These are phyloP conservation scores for Heterotis niloticus DNA, from an alignment of 2,113 vertebrate species.

Conservation along the genomic window DNA sequence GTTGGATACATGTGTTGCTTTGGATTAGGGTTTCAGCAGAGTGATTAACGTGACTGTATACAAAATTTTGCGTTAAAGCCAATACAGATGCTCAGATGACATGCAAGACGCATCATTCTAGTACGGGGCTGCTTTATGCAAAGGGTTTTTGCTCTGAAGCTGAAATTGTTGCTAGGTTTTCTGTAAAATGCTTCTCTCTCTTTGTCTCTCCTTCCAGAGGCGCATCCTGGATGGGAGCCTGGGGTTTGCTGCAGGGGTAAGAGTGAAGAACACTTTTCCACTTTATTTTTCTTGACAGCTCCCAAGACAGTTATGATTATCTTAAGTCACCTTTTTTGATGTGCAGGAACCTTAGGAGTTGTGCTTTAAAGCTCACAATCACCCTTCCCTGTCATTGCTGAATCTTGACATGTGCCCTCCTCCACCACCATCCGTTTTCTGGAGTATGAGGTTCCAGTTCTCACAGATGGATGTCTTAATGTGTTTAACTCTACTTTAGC, in stretches of 20 bases:
- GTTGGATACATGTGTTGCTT: background rate
- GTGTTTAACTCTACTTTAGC: too few relatives aligned
- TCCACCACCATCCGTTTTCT: too few relatives aligned
- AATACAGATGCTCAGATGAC: too few relatives aligned
- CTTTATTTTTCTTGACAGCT: background rate
- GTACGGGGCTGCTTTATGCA: too few relatives aligned
- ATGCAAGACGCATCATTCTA: too few relatives aligned
- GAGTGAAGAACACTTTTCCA: slow-evolving; percentile 33
- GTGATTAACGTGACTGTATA: background rate
- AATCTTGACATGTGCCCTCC: too few relatives aligned
- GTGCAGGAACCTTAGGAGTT: too few relatives aligned
- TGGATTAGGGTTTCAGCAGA: background rate
- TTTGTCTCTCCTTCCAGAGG: slow-evolving; percentile 66
- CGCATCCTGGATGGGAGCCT: slow-evolving; percentile 90
- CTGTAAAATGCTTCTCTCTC: background rate
- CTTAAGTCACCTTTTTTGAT: background rate
- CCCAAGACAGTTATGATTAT: background rate
- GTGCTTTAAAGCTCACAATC: too few relatives aligned
- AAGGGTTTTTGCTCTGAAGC: too few relatives aligned
- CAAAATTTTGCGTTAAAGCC: background rate
- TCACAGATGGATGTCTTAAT: too few relatives aligned
- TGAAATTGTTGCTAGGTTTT: slow-evolving; percentile 12
- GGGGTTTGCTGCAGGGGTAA: slow-evolving; percentile 95
- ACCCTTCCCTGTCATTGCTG: background rate
- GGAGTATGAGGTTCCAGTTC: too few relatives aligned